A percentile compares a stretch with the other conserved stretches of the same genome.
These are phyloP conservation scores for Anoplolepis gracilipes DNA, from an alignment of 1,140 invertebrate species.

Conservation along the genomic window DNA sequence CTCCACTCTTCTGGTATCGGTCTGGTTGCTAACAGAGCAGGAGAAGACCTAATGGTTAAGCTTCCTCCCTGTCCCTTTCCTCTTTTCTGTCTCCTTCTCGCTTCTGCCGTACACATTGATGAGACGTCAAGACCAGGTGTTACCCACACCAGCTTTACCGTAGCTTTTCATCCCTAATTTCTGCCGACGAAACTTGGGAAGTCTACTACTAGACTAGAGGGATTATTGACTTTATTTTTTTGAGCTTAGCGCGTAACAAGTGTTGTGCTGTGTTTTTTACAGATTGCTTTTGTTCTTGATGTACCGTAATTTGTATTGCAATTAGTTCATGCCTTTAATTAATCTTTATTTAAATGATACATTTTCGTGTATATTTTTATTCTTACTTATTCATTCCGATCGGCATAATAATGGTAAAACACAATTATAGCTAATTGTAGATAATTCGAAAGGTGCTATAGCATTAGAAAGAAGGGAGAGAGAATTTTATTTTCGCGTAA, in stretches of 20 bases:
- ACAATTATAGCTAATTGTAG: constrained; percentile 1
- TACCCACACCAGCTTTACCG: constrained; percentile 69
- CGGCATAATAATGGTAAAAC: not conserved
- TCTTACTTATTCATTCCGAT: not conserved
- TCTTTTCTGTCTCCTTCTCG: constrained; percentile 43
- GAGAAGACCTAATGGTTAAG: constrained; percentile 47
- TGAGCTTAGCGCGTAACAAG: not conserved
- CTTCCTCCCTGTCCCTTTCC: constrained; percentile 6
- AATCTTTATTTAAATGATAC: constrained; percentile 1
- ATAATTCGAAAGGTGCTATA: not conserved
- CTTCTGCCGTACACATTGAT: constrained; percentile 73
- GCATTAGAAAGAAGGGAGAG: no score
- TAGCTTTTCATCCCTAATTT: constrained; percentile 75
- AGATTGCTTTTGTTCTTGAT: not conserved
- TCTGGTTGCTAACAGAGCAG: constrained; percentile 4
- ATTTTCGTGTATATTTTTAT: not conserved
- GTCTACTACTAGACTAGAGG: constrained; percentile 23
- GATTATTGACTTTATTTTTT: constrained; percentile 36
- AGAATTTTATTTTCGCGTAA: constrained; percentile 14
- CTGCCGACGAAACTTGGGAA: not conserved
- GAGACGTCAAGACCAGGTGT: constrained; percentile 80
- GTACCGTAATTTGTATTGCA: not conserved
- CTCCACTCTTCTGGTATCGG: constrained; percentile 56
- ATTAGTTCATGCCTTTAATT: not conserved
- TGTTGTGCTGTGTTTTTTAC: not conserved